phyloP scores from a whole-genome alignment of 2,888 invertebrate genomes.

The Xylota segnis region DNA sequence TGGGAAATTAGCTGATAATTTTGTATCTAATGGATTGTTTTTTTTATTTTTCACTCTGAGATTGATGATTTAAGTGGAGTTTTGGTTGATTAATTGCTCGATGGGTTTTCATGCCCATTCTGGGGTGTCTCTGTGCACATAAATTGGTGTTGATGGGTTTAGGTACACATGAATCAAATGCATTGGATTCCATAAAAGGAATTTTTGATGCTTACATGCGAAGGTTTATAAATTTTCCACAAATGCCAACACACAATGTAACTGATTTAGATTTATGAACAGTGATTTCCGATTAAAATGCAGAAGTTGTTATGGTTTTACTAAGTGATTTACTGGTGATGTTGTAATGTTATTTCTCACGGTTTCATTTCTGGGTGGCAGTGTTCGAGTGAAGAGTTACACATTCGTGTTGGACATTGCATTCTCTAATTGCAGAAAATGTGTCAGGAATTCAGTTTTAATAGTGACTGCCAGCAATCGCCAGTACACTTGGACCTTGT shows the following conservation, averaged over 20 bases:
- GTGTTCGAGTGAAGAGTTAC: background rate
- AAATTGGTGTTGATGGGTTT: conserved; percentile 55
- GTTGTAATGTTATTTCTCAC: conserved; percentile 27
- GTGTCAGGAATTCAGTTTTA: too few species aligned
- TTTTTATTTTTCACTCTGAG: conserved; percentile 13
- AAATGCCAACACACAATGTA: conserved; percentile 11
- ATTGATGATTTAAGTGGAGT: conserved; percentile 44
- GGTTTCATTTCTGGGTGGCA: conserved; percentile 13
- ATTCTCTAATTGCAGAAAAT: background rate
- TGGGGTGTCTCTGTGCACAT: conserved; percentile 46
- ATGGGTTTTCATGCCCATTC: conserved; percentile 60
- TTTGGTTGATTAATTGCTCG: conserved; percentile 63
- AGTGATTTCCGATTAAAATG: conserved; percentile 12
- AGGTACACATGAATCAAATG: conserved; percentile 39
- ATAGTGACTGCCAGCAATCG: too few species aligned
- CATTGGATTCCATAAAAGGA: conserved; percentile 40
- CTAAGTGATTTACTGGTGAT: conserved; percentile 13
- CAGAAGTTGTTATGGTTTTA: conserved; percentile 18
- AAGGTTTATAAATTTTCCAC: conserved; percentile 33
- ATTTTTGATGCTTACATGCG: conserved; percentile 32
- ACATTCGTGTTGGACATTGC: background rate
- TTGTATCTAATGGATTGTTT: conserved; percentile 37
- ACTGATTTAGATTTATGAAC: conserved; percentile 35
- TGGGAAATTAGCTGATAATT: conserved; percentile 44
- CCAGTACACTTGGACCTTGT: too few species aligned